Base-by-base conservation (phyloP, 2,888 invertebrate species). In the Toxonevra muliebris region DNA sequence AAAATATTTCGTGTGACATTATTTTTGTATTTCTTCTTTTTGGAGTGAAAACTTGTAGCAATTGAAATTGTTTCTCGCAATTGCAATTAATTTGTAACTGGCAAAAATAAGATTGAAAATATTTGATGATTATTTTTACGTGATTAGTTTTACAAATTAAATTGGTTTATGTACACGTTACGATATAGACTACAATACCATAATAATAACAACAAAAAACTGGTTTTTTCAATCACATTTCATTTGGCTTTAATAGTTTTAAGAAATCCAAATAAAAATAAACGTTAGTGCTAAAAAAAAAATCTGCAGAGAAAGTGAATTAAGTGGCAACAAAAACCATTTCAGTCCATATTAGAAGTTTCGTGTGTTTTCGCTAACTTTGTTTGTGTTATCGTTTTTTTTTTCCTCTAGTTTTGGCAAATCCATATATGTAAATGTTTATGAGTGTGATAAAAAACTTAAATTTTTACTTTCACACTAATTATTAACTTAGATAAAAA, bases 311-410 rank as follows among this genome's bases (percentile, higher is more conserved):
- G 79, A 79, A 79, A 79, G 79, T 79, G 77, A 76, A 77, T 71
- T 75, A 79, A 79, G 68, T 65, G 48, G 57, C 62, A 66, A 57
- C 52, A 69, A n/a, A n/a, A n/a, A 62, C 71, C 66, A 75, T 76
- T 75, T 77, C 73, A 75, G 74, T 73, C 76, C 77, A 76, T 76
- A 79, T 79, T 79, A 77, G 77, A 79, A 79, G 79, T 72, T 60
- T 61, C 54, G 40, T 62, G 61, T 66, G 54, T 57, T 19, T 48
- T 48, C n/a, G 48, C 48, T 15, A 48, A 13, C 15, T 48, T 48
- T n/a, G 30, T 30, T n/a, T n/a, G n/a, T 30, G 30, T 30, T 30
- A 30, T 30, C 30, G 30, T 30, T 30, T 30, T 30, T 30, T 30
- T 30, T 30, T 30, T 30, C 7, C 30, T 41, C 42, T 53, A 19